phyloP scores from a whole-genome alignment of 2,113 vertebrate species.

The Sterrhoptilus dennistouni region DNA sequence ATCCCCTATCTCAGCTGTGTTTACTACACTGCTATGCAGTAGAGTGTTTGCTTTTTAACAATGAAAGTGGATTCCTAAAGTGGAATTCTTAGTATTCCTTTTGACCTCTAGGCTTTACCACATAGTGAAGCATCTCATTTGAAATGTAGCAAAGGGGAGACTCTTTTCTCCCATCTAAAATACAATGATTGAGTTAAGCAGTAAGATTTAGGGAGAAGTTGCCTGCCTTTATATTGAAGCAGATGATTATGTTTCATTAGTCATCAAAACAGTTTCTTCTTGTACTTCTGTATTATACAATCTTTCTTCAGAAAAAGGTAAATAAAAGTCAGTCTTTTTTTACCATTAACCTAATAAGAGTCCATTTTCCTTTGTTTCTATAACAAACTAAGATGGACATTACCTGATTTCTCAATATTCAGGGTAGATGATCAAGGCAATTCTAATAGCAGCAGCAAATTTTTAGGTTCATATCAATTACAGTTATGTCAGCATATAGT shows the following conservation, averaged over 20 bases:
- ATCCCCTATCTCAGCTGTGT: not conserved
- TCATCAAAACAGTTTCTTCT: accelerated
- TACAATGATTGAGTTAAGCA: not conserved
- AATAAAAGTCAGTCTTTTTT: not conserved
- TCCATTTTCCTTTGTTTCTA: not conserved
- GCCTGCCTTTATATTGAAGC: not conserved
- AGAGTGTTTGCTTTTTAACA: not conserved
- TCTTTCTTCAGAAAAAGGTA: not conserved
- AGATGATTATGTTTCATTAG: not conserved
- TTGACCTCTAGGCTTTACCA: not conserved
- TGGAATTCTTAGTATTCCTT: not conserved
- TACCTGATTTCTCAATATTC: not conserved
- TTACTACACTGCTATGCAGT: not conserved
- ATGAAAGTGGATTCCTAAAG: accelerated
- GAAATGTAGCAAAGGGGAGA: not conserved
- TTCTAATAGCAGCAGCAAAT: not conserved
- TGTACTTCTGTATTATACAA: not conserved
- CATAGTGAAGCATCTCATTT: not conserved
- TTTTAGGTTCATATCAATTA: not conserved
- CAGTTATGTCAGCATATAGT: not conserved
- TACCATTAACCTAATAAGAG: not conserved
- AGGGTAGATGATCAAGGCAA: not conserved
- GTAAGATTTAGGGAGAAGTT: not conserved
- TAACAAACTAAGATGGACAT: not conserved
- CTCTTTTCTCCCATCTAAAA: not conserved